Conservation (phyloP, 2,797 vertebrate genomes). For the Macrochelys suwanniensis region DNA sequence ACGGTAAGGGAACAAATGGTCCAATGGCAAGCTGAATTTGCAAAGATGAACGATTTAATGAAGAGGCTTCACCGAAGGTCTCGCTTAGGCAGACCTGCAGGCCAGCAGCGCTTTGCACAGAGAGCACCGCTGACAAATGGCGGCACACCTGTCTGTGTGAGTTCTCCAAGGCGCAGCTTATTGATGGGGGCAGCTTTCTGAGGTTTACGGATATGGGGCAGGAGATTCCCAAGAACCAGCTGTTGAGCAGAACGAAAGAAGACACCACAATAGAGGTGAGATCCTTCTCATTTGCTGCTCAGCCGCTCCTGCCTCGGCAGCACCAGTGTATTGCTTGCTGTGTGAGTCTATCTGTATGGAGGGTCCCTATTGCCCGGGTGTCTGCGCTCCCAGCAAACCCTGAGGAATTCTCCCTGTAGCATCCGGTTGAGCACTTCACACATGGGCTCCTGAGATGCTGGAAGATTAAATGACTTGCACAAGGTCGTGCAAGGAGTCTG, state of each 20-base stretch:
- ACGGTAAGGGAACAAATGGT: not conserved
- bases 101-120: no score
- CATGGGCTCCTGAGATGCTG: not conserved
- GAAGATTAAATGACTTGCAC: not conserved
- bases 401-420: not conserved
- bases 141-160: not conserved
- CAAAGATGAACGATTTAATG: not conserved
- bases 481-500: not conserved
- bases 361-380: not conserved
- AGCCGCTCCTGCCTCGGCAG: not conserved
- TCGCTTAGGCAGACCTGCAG: not conserved
- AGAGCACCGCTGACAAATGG: not conserved
- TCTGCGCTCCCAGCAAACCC: not conserved
- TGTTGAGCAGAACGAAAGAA: not conserved
- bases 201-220: not conserved
- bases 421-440: not conserved
- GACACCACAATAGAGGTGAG: not conserved
- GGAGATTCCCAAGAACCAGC: accelerated
- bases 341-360: not conserved
- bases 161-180: not conserved
- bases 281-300: not conserved
- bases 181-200: not conserved
- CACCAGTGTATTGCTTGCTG: not conserved
- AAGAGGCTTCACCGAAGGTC: not conserved
- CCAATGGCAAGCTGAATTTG: not conserved